Percentiles rank a stretch among this genome's conserved stretches.
Evolutionary conservation across 2,888 invertebrate genomes (phyloP).

Genomic region (Limenitis camilla): DNA sequence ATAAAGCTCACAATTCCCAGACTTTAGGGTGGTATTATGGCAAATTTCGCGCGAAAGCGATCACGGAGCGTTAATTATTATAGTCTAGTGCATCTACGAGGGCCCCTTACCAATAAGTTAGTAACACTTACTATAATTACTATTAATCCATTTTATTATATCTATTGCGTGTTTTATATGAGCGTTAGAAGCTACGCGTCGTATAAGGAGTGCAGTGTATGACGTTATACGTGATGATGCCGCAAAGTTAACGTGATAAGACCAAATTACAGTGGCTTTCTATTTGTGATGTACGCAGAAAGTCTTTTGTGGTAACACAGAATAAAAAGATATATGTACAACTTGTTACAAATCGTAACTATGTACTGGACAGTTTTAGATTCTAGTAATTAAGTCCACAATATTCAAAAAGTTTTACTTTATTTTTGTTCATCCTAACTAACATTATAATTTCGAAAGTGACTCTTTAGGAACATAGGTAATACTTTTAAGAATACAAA

Average conservation of each 20-base stretch:
- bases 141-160: not conserved
- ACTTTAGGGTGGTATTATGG: constrained; percentile 21
- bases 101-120: constrained; percentile 24
- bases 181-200: not conserved
- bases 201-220: constrained; percentile 1
- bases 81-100: constrained; percentile 61
- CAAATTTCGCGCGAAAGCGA: constrained; percentile 36
- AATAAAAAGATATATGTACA: constrained; percentile 4
- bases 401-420: no score
- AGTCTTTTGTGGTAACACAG: constrained; percentile 13
- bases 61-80: constrained; percentile 57
- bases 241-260: not conserved
- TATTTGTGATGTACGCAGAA: constrained; percentile 11
- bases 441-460: no score
- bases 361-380: no score
- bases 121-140: constrained; percentile 4
- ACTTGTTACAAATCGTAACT: no score
- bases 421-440: no score
- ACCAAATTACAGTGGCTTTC: constrained; percentile 12
- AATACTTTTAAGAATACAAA: no score
- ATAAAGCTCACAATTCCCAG: constrained; percentile 8
- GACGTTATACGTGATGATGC: not conserved
- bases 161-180: constrained; percentile 8
- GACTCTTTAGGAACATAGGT: no score
- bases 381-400: no score